Evolutionary conservation across 2,797 vertebrate genomes (phyloP).

Genomic region (Nasua narica): DNA sequence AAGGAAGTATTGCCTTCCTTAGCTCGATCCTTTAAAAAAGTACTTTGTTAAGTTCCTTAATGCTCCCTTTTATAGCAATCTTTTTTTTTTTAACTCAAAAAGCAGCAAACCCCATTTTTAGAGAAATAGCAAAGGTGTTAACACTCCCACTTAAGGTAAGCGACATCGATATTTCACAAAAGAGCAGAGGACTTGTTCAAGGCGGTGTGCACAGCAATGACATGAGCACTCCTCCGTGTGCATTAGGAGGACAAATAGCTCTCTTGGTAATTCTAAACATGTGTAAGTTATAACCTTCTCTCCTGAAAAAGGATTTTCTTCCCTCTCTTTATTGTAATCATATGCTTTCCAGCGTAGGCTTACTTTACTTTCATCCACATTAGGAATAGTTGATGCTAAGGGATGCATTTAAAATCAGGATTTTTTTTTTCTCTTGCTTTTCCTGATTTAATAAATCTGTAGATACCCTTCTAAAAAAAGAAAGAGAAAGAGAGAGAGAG

Average conservation of each 20-base stretch:
- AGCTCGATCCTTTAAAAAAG: slow-evolving; percentile 52
- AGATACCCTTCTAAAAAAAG: not conserved
- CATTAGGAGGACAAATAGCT: slow-evolving; percentile 74
- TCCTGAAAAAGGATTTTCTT: slow-evolving; percentile 54
- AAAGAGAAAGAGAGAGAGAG: not conserved
- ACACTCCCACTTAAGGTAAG: slow-evolving; percentile 67
- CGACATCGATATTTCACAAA: slow-evolving; percentile 80
- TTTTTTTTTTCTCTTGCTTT: slow-evolving; percentile 67
- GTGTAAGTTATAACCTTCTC: slow-evolving; percentile 73
- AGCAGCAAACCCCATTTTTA: slow-evolving; percentile 78
- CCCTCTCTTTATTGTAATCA: slow-evolving; percentile 62
- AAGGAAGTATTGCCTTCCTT: slow-evolving; percentile 66
- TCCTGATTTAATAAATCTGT: slow-evolving; percentile 24
- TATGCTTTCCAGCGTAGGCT: slow-evolving; percentile 15
- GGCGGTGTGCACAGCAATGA: slow-evolving; percentile 56
- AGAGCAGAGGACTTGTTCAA: slow-evolving; percentile 70
- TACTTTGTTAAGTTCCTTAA: slow-evolving; percentile 74
- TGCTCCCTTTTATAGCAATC: slow-evolving; percentile 81
- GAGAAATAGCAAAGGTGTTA: slow-evolving; percentile 72
- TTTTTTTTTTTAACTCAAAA: slow-evolving; percentile 75
- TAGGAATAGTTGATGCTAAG: slow-evolving; percentile 57
- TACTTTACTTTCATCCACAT: slow-evolving; percentile 64
- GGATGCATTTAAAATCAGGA: slow-evolving; percentile 67
- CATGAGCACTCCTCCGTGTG: slow-evolving; percentile 50
- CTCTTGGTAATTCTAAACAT: slow-evolving; percentile 75